Evolutionary conservation across 2,113 vertebrate genomes (phyloP).

Genomic region (Perccottus glenii): DNA sequence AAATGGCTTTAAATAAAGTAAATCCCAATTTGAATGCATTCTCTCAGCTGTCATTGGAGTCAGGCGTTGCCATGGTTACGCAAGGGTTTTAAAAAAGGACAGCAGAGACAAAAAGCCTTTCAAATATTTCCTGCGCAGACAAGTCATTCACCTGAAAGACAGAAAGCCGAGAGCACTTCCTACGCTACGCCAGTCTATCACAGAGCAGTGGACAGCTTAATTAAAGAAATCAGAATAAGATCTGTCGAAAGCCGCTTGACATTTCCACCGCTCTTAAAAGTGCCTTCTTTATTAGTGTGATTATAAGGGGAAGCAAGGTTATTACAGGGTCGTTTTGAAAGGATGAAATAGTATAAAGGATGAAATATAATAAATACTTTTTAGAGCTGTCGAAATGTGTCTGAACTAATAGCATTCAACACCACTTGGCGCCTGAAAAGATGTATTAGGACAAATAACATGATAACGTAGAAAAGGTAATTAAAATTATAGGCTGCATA

Average conservation of each 20-base stretch:
- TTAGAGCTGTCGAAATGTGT: slow-evolving; percentile 4
- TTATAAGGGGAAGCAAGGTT: slow-evolving; percentile 50
- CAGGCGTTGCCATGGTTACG: slow-evolving; percentile 15
- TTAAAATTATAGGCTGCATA: too few relatives aligned
- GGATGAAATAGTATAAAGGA: slow-evolving; percentile 33
- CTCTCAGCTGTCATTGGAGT: neutral
- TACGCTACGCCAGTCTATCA: slow-evolving; percentile 41
- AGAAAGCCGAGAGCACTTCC: slow-evolving; percentile 28
- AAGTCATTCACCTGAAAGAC: slow-evolving; percentile 34
- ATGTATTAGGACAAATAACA: too few relatives aligned
- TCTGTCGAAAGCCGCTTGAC: slow-evolving; percentile 52
- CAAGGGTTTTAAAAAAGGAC: slow-evolving; percentile 10
- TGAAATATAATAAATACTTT: slow-evolving; percentile 29
- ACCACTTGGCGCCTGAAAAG: neutral
- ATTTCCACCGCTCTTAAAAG: slow-evolving; percentile 61
- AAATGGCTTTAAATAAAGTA: slow-evolving; percentile 3
- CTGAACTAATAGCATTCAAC: too few relatives aligned
- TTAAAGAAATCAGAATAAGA: slow-evolving; percentile 61
- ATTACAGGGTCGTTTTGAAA: slow-evolving; percentile 48
- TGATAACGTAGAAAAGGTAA: too few relatives aligned
- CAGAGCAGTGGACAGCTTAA: slow-evolving; percentile 62
- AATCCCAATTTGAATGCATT: slow-evolving; percentile 1
- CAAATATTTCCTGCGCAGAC: slow-evolving; percentile 10
- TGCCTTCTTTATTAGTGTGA: slow-evolving; percentile 23
- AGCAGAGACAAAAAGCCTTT: slow-evolving; percentile 9